Conservation (phyloP, 2,113 vertebrate species). For the Colistium nudipinnis region DNA sequence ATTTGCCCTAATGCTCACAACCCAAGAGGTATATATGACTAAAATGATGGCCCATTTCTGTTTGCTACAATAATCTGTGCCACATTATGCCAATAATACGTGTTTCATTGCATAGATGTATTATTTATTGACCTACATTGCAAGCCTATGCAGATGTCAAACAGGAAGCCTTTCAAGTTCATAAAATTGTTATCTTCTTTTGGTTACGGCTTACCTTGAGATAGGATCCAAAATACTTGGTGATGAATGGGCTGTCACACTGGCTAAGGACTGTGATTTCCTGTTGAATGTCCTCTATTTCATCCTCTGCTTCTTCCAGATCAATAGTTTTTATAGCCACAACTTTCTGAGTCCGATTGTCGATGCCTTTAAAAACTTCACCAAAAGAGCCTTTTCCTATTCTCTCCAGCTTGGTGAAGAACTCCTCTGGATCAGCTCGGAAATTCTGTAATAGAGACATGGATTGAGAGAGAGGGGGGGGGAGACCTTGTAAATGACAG, state of each 20-base stretch:
- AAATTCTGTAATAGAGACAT: slow-evolving; percentile 82
- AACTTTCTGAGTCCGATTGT: slow-evolving; percentile 96
- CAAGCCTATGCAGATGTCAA: not conserved
- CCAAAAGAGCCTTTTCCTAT: slow-evolving; percentile 99
- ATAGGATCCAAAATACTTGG: slow-evolving; percentile 98
- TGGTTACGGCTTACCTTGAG: slow-evolving; percentile 88
- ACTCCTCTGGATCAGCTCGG: slow-evolving; percentile 92
- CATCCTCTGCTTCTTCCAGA: slow-evolving; percentile 98
- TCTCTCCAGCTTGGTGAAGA: slow-evolving; percentile 95
- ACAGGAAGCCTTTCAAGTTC: not conserved
- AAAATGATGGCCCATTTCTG: not conserved
- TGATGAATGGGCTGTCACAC: slow-evolving; percentile 97
- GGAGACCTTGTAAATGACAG: not conserved
- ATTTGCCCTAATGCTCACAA: not conserved
- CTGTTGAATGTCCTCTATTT: slow-evolving; percentile 98
- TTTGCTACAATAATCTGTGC: slow-evolving; percentile 12
- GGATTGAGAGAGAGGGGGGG: not conserved
- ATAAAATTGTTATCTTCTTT: not conserved
- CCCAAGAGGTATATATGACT: not conserved
- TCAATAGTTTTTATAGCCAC: slow-evolving; percentile 99
- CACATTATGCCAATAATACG: slow-evolving; percentile 28
- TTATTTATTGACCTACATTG: slow-evolving; percentile 64
- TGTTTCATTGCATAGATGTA: slow-evolving; percentile 45
- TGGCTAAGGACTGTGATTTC: slow-evolving; percentile 99
- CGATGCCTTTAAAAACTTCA: slow-evolving; percentile 99